These are phyloP conservation scores for Alcedo atthis DNA, from an alignment of 2,797 vertebrate genomes.

Conservation along the genomic window DNA sequence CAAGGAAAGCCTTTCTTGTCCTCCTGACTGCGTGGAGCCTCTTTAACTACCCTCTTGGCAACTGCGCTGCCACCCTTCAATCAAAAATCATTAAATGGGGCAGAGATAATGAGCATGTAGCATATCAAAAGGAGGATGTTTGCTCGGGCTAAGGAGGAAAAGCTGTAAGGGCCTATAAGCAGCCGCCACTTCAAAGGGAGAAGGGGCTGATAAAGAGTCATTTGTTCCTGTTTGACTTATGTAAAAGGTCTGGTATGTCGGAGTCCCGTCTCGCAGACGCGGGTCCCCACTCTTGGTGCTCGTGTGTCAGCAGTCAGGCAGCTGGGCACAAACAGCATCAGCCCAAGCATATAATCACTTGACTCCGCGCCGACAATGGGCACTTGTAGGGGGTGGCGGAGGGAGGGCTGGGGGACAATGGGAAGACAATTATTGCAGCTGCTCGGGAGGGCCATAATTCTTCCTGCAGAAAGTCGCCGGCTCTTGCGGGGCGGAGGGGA, in stretches of 20 bases:
- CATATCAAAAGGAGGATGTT: slow-evolving; percentile 86
- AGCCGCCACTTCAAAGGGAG: slow-evolving; percentile 83
- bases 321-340: slow-evolving; percentile 85
- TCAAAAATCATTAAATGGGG: slow-evolving; percentile 87
- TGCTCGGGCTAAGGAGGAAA: slow-evolving; percentile 79
- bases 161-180: slow-evolving; percentile 77
- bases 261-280: slow-evolving; percentile 80
- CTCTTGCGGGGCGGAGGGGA: slow-evolving; percentile 60
- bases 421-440: slow-evolving; percentile 88
- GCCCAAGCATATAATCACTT: slow-evolving; percentile 85
- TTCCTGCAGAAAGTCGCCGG: slow-evolving; percentile 73
- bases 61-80: slow-evolving; percentile 81
- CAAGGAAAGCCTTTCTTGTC: slow-evolving; percentile 83
- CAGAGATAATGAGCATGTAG: slow-evolving; percentile 85
- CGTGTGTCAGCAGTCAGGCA: slow-evolving; percentile 85
- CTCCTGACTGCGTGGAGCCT: slow-evolving; percentile 75
- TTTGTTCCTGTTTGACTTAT: slow-evolving; percentile 89
- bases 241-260: slow-evolving; percentile 84
- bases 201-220: slow-evolving; percentile 81
- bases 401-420: slow-evolving; percentile 83
- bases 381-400: slow-evolving; percentile 85
- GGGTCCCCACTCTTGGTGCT: slow-evolving; percentile 55
- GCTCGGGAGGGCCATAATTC: slow-evolving; percentile 80
- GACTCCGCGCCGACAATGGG: slow-evolving; percentile 80
- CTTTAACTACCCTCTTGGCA: slow-evolving; percentile 78